phyloP scores from a whole-genome alignment of 2,797 vertebrate genomes.

The Ceryle rudis region DNA sequence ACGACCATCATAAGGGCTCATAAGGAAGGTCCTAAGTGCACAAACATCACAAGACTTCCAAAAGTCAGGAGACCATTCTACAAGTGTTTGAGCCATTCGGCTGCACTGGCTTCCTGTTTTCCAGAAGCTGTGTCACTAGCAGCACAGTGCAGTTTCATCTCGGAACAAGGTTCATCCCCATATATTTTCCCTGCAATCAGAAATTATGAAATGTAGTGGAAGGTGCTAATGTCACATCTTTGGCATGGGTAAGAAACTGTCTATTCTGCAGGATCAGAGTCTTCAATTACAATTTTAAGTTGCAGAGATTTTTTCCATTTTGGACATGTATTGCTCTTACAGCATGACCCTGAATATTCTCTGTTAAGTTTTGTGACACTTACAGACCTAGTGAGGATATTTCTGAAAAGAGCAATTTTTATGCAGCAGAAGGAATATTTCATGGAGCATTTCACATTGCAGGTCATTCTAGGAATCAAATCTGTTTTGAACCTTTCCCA shows the following conservation, averaged over 20 bases:
- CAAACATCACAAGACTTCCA: not conserved
- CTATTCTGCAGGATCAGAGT: not conserved
- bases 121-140: not conserved
- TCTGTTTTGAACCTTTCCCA: not conserved
- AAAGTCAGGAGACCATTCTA: not conserved
- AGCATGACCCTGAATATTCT: not conserved
- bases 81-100: not conserved
- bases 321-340: not conserved
- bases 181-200: not conserved
- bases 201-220: not conserved
- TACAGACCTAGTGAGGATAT: not conserved
- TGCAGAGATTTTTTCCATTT: not conserved
- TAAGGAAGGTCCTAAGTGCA: not conserved
- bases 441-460: not conserved
- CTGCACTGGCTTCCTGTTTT: not conserved
- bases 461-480: not conserved
- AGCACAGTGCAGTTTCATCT: not conserved
- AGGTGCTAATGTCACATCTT: not conserved
- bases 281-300: not conserved
- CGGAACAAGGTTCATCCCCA: not conserved
- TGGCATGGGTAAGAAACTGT: not conserved
- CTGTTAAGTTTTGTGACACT: not conserved
- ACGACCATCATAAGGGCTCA: not conserved
- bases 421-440: not conserved
- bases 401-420: constrained; percentile 40